Evolutionary conservation across 92 coral and sea anemone species (phyloP), one percentile per base, ranked within the genome.

Genomic region (Siderastrea siderea): DNA sequence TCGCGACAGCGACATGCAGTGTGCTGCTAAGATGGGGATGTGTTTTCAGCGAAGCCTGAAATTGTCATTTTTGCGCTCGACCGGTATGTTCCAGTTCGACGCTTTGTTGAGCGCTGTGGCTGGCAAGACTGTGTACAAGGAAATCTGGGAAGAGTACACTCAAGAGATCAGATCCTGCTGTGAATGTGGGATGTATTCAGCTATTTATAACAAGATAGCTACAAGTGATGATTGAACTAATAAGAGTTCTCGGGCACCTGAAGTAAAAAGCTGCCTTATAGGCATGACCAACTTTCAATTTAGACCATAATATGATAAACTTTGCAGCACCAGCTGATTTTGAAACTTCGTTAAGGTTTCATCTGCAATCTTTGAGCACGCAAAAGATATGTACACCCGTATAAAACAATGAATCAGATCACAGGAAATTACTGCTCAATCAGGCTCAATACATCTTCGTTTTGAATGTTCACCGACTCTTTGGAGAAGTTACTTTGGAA

Each of bases 131-230:
- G 79, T 83, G 78, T 70, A 57, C 64, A 83, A 47, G 59, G 68
- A 83, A 70, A 15, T 83, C 38, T 70, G 87, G 87, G 64, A 53
- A 7, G 68, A 83, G 26, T 83, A 70, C 48, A 83, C 79, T 15
- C 87, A 83, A 47, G 79, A 71, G 11, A 72, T 83, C 7, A 59
- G 87, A 45, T 83, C 87, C 19, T 83, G 87, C 44, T 83, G 87
- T 16, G 80, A 83, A 49, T 83, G 87, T 38, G 55, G 68, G 47
- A 72, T 72, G 79, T 59, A 49, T 12, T n/a, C 83, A 47, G 3
- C 57, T 49, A 10, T 78, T 3, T 78, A 63, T 49, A 63, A 62
- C 17, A 64, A 62, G 57, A 78, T 78, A 15, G 59, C 71, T 4
- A 1, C 71, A 1, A 44, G 65, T 50, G 76, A 71, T 49, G 71